Percentiles rank a stretch among this genome's conserved stretches.
Conservation (phyloP, 2,797 vertebrate genomes). For the Anguilla marmorata region DNA sequence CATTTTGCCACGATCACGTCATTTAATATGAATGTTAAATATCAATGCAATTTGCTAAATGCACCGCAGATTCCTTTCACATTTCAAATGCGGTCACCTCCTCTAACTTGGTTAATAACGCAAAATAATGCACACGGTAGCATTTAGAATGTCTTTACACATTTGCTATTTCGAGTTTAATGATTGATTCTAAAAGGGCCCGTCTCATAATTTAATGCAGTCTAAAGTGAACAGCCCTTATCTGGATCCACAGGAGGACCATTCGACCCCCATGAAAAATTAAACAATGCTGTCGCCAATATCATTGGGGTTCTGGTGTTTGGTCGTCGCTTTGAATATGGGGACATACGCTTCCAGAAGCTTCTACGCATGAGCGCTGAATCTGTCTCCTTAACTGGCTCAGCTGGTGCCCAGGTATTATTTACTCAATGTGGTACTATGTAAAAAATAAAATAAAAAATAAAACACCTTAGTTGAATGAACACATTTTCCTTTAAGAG, state of each 20-base stretch:
- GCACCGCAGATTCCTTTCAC: background rate
- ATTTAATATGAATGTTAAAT: background rate
- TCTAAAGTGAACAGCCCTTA: background rate
- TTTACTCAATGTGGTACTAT: background rate
- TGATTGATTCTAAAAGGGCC: background rate
- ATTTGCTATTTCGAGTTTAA: background rate
- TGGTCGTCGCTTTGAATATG: conserved; percentile 68
- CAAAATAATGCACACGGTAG: background rate
- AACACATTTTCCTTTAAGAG: background rate
- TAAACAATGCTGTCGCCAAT: conserved; percentile 68
- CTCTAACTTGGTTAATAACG: background rate
- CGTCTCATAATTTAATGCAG: too few relatives aligned
- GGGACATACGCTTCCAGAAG: conserved; percentile 63
- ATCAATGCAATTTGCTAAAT: conserved; percentile 54
- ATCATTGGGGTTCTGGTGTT: conserved; percentile 72
- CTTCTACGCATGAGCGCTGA: conserved; percentile 47
- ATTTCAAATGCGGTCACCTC: background rate
- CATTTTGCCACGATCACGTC: too few relatives aligned
- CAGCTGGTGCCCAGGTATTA: background rate
- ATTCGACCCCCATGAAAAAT: conserved; percentile 68
- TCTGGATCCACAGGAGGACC: conserved; percentile 58
- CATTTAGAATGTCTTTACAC: background rate
- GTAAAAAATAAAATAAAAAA: background rate
- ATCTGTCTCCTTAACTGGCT: background rate
- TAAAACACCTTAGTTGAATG: background rate